These are phyloP conservation scores for Pungitius pungitius DNA, from an alignment of 2,113 vertebrate genomes.

Conservation along the genomic window DNA sequence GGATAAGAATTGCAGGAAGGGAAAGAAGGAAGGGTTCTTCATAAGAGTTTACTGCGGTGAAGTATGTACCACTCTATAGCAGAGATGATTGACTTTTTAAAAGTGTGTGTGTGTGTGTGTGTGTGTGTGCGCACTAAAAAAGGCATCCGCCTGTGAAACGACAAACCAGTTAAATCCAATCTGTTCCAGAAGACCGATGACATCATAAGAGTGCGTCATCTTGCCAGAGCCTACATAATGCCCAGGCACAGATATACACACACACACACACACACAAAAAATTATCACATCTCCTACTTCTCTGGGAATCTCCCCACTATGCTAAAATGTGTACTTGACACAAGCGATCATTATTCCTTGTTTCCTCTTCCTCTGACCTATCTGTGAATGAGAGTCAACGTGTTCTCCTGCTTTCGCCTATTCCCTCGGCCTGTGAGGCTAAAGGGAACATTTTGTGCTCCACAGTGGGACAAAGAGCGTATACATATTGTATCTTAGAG, in stretches of 20 bases:
- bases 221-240: not conserved
- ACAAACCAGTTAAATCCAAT: constrained; percentile 71
- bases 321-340: constrained; percentile 17
- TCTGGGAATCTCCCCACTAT: constrained; percentile 1
- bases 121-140: constrained; percentile 45
- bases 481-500: not conserved
- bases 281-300: not conserved
- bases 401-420: not conserved
- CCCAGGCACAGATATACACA: not conserved
- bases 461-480: not conserved
- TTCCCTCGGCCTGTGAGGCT: not conserved
- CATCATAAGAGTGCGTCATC: constrained; percentile 65
- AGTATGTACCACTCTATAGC: constrained; percentile 32
- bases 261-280: no score
- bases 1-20: constrained; percentile 34
- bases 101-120: constrained; percentile 1
- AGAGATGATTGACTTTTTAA: constrained; percentile 53
- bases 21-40: not conserved
- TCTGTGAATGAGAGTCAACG: not conserved
- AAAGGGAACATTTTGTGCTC: not conserved
- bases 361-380: not conserved
- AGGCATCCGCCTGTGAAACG: constrained; percentile 59
- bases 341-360: constrained; percentile 15
- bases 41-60: constrained; percentile 17
- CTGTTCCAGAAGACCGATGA: constrained; percentile 67